Conservation (phyloP, 2,113 vertebrate species). For the Microtus oregoni region DNA sequence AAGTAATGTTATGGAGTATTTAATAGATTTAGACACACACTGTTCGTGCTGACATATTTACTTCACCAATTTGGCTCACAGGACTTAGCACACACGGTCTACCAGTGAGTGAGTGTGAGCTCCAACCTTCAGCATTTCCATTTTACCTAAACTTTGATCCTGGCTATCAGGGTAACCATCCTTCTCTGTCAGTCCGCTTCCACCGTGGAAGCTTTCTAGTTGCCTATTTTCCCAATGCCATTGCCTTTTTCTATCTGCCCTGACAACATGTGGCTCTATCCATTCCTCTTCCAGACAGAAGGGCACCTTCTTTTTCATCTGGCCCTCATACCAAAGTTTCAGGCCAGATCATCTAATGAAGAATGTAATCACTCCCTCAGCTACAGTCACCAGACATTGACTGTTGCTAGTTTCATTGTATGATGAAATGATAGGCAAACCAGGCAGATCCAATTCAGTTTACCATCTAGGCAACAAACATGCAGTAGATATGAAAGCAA, state of each 20-base stretch:
- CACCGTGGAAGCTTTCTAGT: background rate
- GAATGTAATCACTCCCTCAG: background rate
- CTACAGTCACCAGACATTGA: background rate
- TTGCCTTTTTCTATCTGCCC: background rate
- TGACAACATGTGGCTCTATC: constrained; percentile 8
- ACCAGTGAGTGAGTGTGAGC: too few species aligned
- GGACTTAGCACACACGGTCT: too few species aligned
- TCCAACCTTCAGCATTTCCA: background rate
- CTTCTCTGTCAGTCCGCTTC: background rate
- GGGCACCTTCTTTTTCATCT: background rate
- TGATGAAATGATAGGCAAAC: background rate
- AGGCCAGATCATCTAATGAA: background rate
- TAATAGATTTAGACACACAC: too few species aligned
- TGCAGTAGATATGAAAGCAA: background rate
- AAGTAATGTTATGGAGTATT: too few species aligned
- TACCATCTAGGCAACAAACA: background rate
- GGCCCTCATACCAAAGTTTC: background rate
- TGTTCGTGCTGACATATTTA: too few species aligned
- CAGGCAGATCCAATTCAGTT: background rate
- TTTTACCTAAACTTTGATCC: background rate
- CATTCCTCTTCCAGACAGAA: background rate
- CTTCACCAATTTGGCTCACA: too few species aligned
- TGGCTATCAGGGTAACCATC: background rate
- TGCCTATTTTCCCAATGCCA: background rate
- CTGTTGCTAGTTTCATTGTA: background rate